phyloP scores from a whole-genome alignment of 2,888 invertebrate genomes.

The Philopedon plagiatum region DNA sequence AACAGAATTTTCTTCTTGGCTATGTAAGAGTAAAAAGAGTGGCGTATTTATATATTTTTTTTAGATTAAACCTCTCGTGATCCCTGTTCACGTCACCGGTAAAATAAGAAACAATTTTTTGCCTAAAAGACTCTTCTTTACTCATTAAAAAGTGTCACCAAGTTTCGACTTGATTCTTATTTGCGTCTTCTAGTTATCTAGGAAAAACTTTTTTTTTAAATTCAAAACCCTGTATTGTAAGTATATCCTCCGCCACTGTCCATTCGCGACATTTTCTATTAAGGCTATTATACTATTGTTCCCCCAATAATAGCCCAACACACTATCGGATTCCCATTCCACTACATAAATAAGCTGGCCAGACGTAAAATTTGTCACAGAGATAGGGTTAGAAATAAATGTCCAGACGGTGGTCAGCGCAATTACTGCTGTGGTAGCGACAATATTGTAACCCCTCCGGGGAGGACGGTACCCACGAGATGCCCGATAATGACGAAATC shows the following conservation, averaged over 20 bases:
- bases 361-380: constrained; percentile 59
- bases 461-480: neutral
- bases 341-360: constrained; percentile 51
- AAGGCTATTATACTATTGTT: constrained; percentile 41
- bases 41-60: neutral
- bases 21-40: too few species aligned
- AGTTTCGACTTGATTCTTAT: too few species aligned
- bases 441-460: constrained; percentile 37
- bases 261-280: constrained; percentile 15
- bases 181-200: too few species aligned
- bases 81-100: too few species aligned
- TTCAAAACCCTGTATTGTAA: too few species aligned
- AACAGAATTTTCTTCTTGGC: too few species aligned
- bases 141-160: too few species aligned
- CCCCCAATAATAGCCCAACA: constrained; percentile 5
- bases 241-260: constrained; percentile 30
- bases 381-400: constrained; percentile 47
- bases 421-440: constrained; percentile 58
- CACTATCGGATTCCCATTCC: constrained; percentile 50
- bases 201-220: too few species aligned
- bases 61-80: too few species aligned
- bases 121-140: too few species aligned
- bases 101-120: too few species aligned
- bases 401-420: constrained; percentile 51
- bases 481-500: constrained; percentile 12